phyloP scores from a whole-genome alignment of 2,113 vertebrate genomes.

The Bubo bubo region DNA sequence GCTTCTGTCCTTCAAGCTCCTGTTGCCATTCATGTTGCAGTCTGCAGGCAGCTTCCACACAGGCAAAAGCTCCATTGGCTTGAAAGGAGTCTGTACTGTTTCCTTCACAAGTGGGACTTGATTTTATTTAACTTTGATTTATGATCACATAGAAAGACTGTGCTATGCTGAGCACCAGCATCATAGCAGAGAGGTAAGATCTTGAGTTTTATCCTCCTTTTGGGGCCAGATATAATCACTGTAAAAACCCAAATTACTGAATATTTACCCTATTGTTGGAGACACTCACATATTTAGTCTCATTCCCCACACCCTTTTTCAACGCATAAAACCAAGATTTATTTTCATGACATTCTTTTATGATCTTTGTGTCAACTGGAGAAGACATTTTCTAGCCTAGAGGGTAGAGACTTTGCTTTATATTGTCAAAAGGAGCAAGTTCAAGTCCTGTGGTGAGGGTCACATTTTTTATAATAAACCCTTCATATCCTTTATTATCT shows the following conservation, averaged over 20 bases:
- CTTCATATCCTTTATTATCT: conserved; percentile 20
- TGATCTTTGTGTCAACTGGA: neutral
- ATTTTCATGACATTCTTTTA: neutral
- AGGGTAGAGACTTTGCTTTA: conserved; percentile 13
- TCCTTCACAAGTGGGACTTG: neutral
- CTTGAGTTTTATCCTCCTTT: neutral
- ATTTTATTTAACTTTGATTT: neutral
- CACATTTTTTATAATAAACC: conserved; percentile 28
- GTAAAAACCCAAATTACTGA: neutral
- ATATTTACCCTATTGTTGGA: neutral
- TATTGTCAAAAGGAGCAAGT: conserved; percentile 18
- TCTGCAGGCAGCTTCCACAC: neutral
- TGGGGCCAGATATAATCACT: neutral
- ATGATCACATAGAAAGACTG: neutral
- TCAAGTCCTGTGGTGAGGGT: conserved; percentile 55
- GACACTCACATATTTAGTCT: neutral
- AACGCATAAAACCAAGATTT: neutral
- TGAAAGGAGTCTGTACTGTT: neutral
- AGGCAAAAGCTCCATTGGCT: neutral
- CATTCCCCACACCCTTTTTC: neutral
- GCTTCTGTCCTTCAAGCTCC: neutral
- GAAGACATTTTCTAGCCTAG: neutral
- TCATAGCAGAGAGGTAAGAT: neutral
- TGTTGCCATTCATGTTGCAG: neutral
- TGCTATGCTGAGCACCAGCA: neutral